phyloP scores from a whole-genome alignment of 2,113 vertebrate genomes.

The Psittacula cyanocephala region DNA sequence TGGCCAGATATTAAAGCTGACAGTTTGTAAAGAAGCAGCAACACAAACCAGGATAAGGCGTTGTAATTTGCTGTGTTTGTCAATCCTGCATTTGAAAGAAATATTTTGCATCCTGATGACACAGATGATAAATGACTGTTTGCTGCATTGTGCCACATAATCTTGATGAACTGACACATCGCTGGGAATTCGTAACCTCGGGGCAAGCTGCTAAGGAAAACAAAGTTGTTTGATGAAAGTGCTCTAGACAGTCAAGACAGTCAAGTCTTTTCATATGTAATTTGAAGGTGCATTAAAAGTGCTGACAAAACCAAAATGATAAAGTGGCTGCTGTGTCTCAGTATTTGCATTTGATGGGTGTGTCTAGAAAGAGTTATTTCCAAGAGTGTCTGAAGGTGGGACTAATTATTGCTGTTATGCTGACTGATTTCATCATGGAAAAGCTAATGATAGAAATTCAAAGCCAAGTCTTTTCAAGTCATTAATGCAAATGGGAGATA shows the following conservation, averaged over 20 bases:
- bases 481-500: neutral
- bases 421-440: slow-evolving; percentile 40
- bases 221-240: slow-evolving; percentile 2
- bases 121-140: slow-evolving; percentile 28
- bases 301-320: slow-evolving; percentile 13
- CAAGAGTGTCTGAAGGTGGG: slow-evolving; percentile 6
- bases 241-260: neutral
- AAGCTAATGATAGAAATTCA: slow-evolving; percentile 7
- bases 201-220: slow-evolving; percentile 31
- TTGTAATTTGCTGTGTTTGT: slow-evolving; percentile 11
- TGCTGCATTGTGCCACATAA: neutral
- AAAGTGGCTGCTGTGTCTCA: neutral
- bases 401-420: neutral
- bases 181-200: slow-evolving; percentile 11
- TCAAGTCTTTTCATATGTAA: neutral
- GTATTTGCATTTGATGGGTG: neutral
- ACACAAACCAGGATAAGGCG: neutral
- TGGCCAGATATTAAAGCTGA: slow-evolving; percentile 36
- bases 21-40: neutral
- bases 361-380: slow-evolving; percentile 12
- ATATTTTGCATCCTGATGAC: neutral
- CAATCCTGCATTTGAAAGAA: neutral
- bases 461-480: slow-evolving; percentile 14
- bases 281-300: slow-evolving; percentile 7
- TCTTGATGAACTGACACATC: slow-evolving; percentile 14